Evolutionary conservation across 2,888 invertebrate species (phyloP).

Genomic region (Polydesmus complanatus): DNA sequence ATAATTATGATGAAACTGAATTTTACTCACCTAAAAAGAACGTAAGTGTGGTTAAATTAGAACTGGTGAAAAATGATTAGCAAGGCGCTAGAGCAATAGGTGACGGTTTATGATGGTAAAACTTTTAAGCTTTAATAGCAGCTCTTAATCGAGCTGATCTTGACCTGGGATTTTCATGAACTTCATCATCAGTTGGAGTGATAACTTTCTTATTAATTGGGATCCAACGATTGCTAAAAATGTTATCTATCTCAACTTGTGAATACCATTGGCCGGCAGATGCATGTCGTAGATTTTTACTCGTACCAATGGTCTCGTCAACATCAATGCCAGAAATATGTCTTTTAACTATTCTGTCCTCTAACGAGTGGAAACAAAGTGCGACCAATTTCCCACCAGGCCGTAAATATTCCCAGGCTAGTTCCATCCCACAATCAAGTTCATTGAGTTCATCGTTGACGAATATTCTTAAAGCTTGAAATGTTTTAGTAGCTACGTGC

Average conservation of each 20-base stretch:
- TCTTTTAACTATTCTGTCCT: conserved; percentile 84
- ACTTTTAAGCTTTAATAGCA: conserved; percentile 64
- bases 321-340: conserved; percentile 65
- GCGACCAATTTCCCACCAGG: conserved; percentile 62
- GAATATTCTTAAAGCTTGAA: conserved; percentile 85
- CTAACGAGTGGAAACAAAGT: conserved; percentile 81
- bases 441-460: conserved; percentile 94
- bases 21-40: too few relatives aligned
- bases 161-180: conserved; percentile 64
- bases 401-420: conserved; percentile 61
- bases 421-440: conserved; percentile 69
- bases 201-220: conserved; percentile 67
- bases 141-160: conserved; percentile 79
- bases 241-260: conserved; percentile 43
- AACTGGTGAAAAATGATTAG: too few relatives aligned
- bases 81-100: too few relatives aligned
- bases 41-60: too few relatives aligned
- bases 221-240: conserved; percentile 55
- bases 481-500: conserved; percentile 80
- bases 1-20: too few relatives aligned
- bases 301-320: conserved; percentile 51
- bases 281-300: conserved; percentile 54
- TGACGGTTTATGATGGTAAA: too few relatives aligned
- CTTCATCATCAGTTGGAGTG: conserved; percentile 55
- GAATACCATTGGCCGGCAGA: conserved; percentile 47